Evolutionary conservation across 1,140 invertebrate genomes (phyloP).

Genomic region (Listronotus bonariensis): DNA sequence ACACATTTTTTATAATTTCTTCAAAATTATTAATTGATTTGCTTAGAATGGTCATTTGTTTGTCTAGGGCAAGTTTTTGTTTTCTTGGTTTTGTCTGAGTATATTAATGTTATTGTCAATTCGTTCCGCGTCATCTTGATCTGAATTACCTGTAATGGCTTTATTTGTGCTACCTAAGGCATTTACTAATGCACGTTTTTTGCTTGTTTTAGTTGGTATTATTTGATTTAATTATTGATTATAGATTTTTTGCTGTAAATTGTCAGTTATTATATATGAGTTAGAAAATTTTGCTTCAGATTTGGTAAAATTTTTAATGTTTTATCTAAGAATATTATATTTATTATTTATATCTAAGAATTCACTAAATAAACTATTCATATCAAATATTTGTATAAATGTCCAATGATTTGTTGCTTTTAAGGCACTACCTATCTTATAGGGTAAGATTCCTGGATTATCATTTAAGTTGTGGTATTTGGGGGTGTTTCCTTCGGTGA

Average conservation of each 20-base stretch:
- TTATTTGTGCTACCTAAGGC: slow-evolving; percentile 21
- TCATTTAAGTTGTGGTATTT: neutral
- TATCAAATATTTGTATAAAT: slow-evolving; percentile 1
- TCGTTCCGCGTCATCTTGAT: no score
- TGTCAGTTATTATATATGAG: slow-evolving; percentile 1
- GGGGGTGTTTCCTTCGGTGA: neutral
- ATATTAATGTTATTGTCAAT: no score
- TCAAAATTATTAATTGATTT: no score
- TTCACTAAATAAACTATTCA: slow-evolving; percentile 11
- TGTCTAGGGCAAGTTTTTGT: no score
- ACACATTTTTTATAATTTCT: no score
- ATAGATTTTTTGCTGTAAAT: slow-evolving; percentile 2
- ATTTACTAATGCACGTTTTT: slow-evolving; percentile 16
- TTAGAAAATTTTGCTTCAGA: slow-evolving; percentile 8
- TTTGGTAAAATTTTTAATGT: neutral
- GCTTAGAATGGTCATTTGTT: no score
- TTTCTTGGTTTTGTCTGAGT: no score
- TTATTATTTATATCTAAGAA: neutral
- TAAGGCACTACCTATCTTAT: no score
- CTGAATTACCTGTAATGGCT: no score
- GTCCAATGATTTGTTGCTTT: neutral
- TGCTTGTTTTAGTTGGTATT: neutral
- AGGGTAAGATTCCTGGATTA: no score
- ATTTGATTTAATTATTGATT: slow-evolving; percentile 5
- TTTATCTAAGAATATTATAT: slow-evolving; percentile 13